These are phyloP conservation scores for Pseudomugil tenellus DNA, from an alignment of 2,797 vertebrate species.

Conservation along the genomic window DNA sequence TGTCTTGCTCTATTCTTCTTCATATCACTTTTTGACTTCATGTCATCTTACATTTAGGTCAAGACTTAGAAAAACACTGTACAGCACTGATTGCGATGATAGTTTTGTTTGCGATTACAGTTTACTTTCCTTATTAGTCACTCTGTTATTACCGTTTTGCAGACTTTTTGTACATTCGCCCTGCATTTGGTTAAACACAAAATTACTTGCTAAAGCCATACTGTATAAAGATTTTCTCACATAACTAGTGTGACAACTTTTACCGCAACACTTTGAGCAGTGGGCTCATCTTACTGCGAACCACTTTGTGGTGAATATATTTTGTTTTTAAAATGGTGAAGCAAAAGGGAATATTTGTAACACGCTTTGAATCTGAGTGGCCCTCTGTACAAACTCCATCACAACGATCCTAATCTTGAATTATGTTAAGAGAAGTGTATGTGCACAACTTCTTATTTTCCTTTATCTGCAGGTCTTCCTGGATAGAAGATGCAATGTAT, in stretches of 20 bases:
- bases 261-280: background rate
- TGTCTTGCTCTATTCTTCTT: background rate
- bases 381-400: conserved; percentile 29
- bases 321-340: conserved; percentile 19
- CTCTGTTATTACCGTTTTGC: background rate
- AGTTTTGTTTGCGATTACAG: background rate
- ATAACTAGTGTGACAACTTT: too few relatives aligned
- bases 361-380: conserved; percentile 40
- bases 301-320: background rate
- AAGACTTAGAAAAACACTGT: background rate
- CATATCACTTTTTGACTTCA: background rate
- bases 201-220: background rate
- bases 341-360: conserved; percentile 51
- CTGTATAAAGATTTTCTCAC: background rate
- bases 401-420: conserved; percentile 58
- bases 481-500: too few relatives aligned
- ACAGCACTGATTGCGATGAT: background rate
- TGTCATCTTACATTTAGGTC: background rate
- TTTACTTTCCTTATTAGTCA: background rate
- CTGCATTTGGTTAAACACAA: background rate
- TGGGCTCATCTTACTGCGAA: background rate
- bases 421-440: conserved; percentile 66
- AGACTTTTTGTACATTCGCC: background rate
- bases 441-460: too few relatives aligned
- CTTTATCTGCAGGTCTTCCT: too few relatives aligned